These are phyloP conservation scores for Drosophila triauraria DNA, from an alignment of 1,140 invertebrate genomes.

Conservation along the genomic window DNA sequence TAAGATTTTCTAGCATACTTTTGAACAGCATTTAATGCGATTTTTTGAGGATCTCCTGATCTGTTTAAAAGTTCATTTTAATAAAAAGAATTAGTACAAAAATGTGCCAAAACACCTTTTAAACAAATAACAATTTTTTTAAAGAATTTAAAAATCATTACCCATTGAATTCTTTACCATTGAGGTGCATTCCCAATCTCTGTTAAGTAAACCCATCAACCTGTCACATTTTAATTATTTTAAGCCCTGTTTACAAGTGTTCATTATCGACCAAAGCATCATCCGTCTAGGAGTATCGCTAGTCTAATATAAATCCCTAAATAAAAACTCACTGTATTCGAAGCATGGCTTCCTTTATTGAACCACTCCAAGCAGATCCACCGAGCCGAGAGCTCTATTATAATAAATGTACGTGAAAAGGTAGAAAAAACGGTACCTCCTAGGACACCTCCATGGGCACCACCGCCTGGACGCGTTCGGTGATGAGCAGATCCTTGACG, in stretches of 20 bases:
- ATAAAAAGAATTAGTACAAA: not conserved
- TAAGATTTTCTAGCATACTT: too few relatives aligned
- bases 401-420: slow-evolving; percentile 34
- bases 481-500: slow-evolving; percentile 68
- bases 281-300: slow-evolving; percentile 48
- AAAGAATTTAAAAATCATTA: not conserved
- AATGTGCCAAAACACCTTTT: not conserved
- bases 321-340: slow-evolving; percentile 33
- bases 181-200: not conserved
- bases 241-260: slow-evolving; percentile 14
- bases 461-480: slow-evolving; percentile 58
- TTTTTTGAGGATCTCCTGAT: not conserved
- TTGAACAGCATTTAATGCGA: not conserved
- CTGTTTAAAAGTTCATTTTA: not conserved
- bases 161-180: not conserved
- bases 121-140: not conserved
- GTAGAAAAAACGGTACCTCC: slow-evolving; percentile 14
- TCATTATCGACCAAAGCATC: slow-evolving; percentile 60
- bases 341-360: slow-evolving; percentile 58
- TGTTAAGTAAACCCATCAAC: not conserved
- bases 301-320: slow-evolving; percentile 55
- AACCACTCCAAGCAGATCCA: slow-evolving; percentile 43
- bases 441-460: slow-evolving; percentile 78
- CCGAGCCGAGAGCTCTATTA: slow-evolving; percentile 10
- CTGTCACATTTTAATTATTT: slow-evolving; percentile 2